A percentile compares a stretch with the other conserved stretches of the same genome.
Evolutionary conservation across 2,113 vertebrate genomes (phyloP).

Genomic region (Cinclus mexicanus): DNA sequence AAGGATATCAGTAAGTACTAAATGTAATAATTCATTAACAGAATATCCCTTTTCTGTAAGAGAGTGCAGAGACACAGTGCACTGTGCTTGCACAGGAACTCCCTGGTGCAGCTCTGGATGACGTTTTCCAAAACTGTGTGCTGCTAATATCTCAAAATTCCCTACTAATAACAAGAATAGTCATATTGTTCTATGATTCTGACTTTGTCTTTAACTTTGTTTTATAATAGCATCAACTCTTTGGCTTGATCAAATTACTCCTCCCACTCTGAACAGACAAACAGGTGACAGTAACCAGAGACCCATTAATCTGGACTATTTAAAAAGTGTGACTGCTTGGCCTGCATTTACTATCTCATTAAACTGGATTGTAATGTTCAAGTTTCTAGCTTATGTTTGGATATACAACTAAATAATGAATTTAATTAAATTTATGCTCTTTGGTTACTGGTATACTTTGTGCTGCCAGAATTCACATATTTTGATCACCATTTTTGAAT

Average conservation of each 20-base stretch:
- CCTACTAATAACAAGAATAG: neutral
- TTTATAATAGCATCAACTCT: neutral
- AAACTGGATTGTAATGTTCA: neutral
- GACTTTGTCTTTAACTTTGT: neutral
- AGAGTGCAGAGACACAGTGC: neutral
- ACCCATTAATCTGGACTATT: neutral
- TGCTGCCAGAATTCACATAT: neutral
- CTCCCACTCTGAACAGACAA: neutral
- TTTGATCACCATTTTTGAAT: neutral
- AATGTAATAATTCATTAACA: neutral
- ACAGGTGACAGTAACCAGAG: neutral
- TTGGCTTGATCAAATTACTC: neutral
- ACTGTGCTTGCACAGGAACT: rapidly evolving
- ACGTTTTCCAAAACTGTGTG: neutral
- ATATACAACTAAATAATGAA: neutral
- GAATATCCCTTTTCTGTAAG: neutral
- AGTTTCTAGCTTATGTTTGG: neutral
- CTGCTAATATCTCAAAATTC: neutral
- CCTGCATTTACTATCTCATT: neutral
- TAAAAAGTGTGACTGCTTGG: neutral
- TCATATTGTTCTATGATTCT: neutral
- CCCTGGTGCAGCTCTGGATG: neutral
- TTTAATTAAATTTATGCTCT: neutral
- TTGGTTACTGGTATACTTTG: neutral
- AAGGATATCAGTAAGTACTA: neutral